A percentile compares a stretch with the other conserved stretches of the same genome.
Conservation (phyloP, 2,797 vertebrate species). For the Mareca penelope region DNA sequence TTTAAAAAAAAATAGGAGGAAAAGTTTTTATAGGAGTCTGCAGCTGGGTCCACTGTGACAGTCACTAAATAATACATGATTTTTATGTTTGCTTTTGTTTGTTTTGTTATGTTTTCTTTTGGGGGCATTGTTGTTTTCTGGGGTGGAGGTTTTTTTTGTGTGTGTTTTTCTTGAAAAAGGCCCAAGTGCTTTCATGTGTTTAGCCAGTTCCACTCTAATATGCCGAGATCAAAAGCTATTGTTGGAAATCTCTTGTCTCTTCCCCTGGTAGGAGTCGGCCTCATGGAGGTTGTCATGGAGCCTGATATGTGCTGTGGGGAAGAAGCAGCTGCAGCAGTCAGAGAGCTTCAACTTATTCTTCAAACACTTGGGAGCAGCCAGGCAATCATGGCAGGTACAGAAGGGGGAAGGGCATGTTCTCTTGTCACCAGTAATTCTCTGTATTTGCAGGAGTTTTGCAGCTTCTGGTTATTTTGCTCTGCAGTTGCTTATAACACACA, state of each 20-base stretch:
- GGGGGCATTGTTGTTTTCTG: no score
- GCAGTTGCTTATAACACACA: background rate
- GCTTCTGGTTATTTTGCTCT: slow-evolving; percentile 27
- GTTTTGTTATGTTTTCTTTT: no score
- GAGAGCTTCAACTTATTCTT: slow-evolving; percentile 96
- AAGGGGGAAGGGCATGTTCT: background rate
- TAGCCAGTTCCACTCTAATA: background rate
- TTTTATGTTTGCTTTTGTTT: no score
- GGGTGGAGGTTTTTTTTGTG: no score
- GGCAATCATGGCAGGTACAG: slow-evolving; percentile 95
- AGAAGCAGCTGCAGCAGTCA: slow-evolving; percentile 92
- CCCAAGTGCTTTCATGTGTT: background rate
- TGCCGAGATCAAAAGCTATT: slow-evolving; percentile 17
- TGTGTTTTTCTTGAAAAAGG: background rate
- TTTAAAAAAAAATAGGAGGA: background rate
- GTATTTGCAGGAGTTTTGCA: background rate
- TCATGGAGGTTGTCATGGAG: slow-evolving; percentile 99
- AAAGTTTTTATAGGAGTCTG: background rate
- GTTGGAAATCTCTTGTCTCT: slow-evolving; percentile 37
- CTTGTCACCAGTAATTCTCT: background rate
- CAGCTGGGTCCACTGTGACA: background rate
- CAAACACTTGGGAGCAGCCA: slow-evolving; percentile 95
- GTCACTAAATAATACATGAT: slow-evolving; percentile 16
- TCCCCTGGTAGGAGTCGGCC: slow-evolving; percentile 87
- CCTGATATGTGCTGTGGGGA: slow-evolving; percentile 95